Percentiles rank a stretch among this genome's conserved stretches.
Evolutionary conservation across 2,797 vertebrate species (phyloP).

Genomic region (Propithecus perrieri): DNA sequence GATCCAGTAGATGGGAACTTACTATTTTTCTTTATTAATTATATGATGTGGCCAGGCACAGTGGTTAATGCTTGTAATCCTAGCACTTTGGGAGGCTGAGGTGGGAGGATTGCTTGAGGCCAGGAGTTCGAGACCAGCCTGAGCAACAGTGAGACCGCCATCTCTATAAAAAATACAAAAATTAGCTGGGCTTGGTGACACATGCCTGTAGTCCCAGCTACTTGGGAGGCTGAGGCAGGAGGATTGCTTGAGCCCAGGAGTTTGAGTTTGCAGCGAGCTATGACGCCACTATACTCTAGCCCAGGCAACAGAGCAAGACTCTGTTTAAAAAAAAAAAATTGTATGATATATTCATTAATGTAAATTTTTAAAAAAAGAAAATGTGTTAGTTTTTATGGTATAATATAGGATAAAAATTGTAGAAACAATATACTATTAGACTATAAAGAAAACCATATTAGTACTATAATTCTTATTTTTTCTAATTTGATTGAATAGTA

Average conservation of each 20-base stretch:
- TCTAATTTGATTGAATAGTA: constrained; percentile 33
- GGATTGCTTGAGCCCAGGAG: no score
- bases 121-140: neutral
- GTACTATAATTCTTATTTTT: constrained; percentile 10
- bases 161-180: neutral
- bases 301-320: neutral
- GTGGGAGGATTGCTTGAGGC: neutral
- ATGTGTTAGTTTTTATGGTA: constrained; percentile 25
- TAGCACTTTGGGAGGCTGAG: neutral
- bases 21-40: neutral
- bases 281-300: neutral
- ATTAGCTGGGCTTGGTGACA: neutral
- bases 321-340: neutral
- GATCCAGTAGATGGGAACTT: neutral
- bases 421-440: neutral
- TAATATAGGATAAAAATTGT: neutral
- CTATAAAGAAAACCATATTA: constrained; percentile 39
- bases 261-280: neutral
- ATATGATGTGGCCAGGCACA: neutral
- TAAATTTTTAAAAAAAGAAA: neutral
- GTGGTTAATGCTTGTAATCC: neutral
- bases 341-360: neutral
- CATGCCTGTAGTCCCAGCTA: neutral
- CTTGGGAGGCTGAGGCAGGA: neutral
- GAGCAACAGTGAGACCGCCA: neutral